Evolutionary conservation across 2,888 invertebrate species (phyloP).

Genomic region (Heterodera filipjevi): DNA sequence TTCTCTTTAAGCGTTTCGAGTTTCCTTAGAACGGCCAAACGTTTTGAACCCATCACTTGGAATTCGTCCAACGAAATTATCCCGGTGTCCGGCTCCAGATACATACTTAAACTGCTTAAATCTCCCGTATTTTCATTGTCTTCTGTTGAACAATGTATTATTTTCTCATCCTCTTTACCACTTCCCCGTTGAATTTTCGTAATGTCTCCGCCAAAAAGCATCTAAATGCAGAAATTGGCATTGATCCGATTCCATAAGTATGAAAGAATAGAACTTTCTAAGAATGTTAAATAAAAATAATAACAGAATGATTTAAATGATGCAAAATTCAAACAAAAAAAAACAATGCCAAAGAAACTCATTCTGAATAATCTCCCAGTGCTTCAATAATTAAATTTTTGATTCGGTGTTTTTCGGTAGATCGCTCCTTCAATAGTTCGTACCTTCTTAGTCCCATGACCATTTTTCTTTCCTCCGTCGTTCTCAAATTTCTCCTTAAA

Average conservation of each 20-base stretch:
- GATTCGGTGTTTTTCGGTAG: not conserved
- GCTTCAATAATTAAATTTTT: not conserved
- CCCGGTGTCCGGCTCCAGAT: slow-evolving; percentile 47
- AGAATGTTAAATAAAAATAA: no score
- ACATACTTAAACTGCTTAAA: not conserved
- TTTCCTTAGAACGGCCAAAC: slow-evolving; percentile 50
- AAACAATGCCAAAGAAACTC: not conserved
- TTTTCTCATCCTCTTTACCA: not conserved
- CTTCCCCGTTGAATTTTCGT: not conserved
- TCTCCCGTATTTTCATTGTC: not conserved
- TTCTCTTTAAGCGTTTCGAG: slow-evolving; percentile 47
- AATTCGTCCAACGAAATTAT: slow-evolving; percentile 56
- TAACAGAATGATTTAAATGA: no score
- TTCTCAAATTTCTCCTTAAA: slow-evolving; percentile 7
- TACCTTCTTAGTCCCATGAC: not conserved
- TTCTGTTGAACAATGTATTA: not conserved
- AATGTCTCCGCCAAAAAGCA: not conserved
- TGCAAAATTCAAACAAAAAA: not conserved
- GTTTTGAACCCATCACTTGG: slow-evolving; percentile 54
- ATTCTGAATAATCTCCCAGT: not conserved
- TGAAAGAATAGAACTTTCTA: no score
- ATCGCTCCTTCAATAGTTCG: not conserved
- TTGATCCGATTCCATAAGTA: no score
- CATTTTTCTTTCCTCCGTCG: not conserved
- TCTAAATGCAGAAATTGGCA: not conserved